Evolutionary conservation across 2,888 invertebrate genomes (phyloP).

Genomic region (Drosophila nigricruria): DNA sequence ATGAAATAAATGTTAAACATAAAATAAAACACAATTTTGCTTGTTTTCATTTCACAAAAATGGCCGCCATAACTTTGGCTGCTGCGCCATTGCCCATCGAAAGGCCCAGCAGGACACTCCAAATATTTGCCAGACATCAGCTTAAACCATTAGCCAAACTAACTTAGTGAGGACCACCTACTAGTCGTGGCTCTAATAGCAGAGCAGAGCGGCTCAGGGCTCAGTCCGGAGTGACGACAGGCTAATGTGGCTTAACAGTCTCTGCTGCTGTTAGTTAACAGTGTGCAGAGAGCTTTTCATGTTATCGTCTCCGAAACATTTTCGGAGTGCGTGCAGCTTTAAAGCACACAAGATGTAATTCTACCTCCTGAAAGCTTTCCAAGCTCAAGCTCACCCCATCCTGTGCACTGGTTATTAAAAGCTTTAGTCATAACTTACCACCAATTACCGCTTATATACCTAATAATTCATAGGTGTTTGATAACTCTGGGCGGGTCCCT

Average conservation of each 20-base stretch:
- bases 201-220: background rate
- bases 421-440: background rate
- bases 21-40: slow-evolving; percentile 27
- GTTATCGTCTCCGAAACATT: slow-evolving; percentile 33
- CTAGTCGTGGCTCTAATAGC: background rate
- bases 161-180: slow-evolving; percentile 8
- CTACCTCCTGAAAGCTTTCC: background rate
- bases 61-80: slow-evolving; percentile 2
- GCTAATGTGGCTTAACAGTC: slow-evolving; percentile 15
- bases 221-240: background rate
- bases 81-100: slow-evolving; percentile 8
- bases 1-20: slow-evolving; percentile 74
- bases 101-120: slow-evolving; percentile 45
- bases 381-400: background rate
- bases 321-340: slow-evolving; percentile 9
- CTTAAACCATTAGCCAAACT: slow-evolving; percentile 29
- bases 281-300: background rate
- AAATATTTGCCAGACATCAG: slow-evolving; percentile 29
- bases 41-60: slow-evolving; percentile 45
- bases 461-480: background rate
- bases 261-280: slow-evolving; percentile 15
- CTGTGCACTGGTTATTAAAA: background rate
- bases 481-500: background rate
- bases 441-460: background rate
- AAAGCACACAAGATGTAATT: background rate